phyloP scores from a whole-genome alignment of 2,113 vertebrate genomes.

The Stigmatopora argus region DNA sequence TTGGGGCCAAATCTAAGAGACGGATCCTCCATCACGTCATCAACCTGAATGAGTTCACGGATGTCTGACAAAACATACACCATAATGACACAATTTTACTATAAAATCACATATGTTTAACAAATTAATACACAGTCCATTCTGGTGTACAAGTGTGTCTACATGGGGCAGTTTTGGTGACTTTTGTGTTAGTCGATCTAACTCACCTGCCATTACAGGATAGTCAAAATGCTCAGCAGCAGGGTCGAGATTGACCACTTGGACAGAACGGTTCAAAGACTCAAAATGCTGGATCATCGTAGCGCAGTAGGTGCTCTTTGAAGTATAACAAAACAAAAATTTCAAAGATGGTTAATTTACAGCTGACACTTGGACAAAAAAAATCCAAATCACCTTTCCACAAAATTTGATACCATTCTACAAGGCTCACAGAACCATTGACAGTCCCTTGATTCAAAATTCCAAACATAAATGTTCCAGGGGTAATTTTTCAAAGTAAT shows the following conservation, averaged over 20 bases:
- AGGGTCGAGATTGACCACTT: conserved; percentile 92
- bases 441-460: too few relatives aligned
- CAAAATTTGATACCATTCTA: background rate
- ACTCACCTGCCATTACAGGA: conserved; percentile 86
- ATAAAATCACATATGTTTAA: background rate
- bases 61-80: conserved; percentile 72
- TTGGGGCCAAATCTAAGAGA: conserved; percentile 89
- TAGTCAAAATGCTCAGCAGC: conserved; percentile 89
- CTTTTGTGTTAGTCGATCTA: background rate
- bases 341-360: background rate
- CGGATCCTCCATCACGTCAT: conserved; percentile 94
- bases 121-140: background rate
- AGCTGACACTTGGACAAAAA: too few relatives aligned
- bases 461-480: too few relatives aligned
- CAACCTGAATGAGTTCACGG: conserved; percentile 90
- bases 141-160: background rate
- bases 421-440: too few relatives aligned
- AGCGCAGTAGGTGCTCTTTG: conserved; percentile 92
- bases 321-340: background rate
- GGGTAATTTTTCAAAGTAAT: too few relatives aligned
- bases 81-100: background rate
- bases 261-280: conserved; percentile 80
- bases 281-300: conserved; percentile 87
- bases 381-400: too few relatives aligned
- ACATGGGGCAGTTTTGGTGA: background rate